Evolutionary conservation across 2,888 invertebrate species (phyloP).

Genomic region (Aphrophora alni): DNA sequence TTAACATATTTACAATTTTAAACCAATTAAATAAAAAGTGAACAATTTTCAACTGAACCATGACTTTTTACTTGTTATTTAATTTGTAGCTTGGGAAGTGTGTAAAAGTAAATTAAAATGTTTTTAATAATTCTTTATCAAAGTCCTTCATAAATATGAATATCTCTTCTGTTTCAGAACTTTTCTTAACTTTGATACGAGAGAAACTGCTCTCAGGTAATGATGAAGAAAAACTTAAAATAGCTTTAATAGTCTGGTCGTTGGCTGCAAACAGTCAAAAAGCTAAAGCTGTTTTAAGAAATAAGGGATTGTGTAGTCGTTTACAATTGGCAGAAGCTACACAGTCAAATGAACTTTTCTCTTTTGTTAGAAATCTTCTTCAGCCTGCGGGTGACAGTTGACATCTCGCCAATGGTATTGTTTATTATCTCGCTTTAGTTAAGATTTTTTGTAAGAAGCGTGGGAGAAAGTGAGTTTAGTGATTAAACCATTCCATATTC

Average conservation of each 20-base stretch:
- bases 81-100: no score
- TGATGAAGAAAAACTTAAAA: conserved; percentile 59
- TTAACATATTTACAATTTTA: no score
- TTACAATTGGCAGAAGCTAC: conserved; percentile 52
- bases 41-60: no score
- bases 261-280: conserved; percentile 73
- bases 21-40: no score
- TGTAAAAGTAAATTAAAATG: no score
- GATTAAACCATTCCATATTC: no score
- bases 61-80: no score
- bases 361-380: conserved; percentile 16
- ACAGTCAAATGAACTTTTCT: conserved; percentile 3
- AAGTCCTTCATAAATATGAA: no score
- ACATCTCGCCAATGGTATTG: neutral
- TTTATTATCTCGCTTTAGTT: no score
- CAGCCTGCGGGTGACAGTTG: conserved; percentile 3
- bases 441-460: no score
- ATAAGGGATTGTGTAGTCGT: conserved; percentile 54
- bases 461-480: no score
- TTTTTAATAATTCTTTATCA: no score
- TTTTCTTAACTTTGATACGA: conserved; percentile 60
- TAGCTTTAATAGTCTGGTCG: conserved; percentile 68
- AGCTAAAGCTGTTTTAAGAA: conserved; percentile 64
- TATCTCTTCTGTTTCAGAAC: conserved; percentile 58
- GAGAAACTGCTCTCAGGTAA: conserved; percentile 56